Evolutionary conservation across 2,797 vertebrate species (phyloP).

Genomic region (Pantherophis vulpinus): DNA sequence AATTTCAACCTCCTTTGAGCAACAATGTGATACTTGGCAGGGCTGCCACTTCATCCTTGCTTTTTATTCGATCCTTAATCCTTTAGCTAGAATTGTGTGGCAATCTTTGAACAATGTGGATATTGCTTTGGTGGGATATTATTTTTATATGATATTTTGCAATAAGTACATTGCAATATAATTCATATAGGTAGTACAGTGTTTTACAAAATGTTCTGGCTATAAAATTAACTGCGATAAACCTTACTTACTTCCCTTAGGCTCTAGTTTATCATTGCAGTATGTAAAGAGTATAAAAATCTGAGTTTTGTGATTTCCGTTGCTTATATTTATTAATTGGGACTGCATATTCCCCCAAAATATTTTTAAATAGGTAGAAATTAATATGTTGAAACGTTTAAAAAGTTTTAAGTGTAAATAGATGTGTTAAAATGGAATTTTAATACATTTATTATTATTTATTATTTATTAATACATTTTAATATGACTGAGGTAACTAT

Average conservation of each 20-base stretch:
- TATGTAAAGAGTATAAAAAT: not conserved
- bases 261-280: not conserved
- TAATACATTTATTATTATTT: no score
- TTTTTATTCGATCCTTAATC: not conserved
- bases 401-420: not conserved
- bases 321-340: not conserved
- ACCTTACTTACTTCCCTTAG: not conserved
- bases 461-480: no score
- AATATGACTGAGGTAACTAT: no score
- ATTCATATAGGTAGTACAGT: not conserved
- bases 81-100: not conserved
- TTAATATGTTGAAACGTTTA: not conserved
- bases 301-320: not conserved
- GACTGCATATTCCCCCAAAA: not conserved
- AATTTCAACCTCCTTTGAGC: no score
- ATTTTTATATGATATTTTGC: not conserved
- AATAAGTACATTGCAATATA: not conserved
- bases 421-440: not conserved
- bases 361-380: not conserved
- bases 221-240: not conserved
- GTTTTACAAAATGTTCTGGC: not conserved
- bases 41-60: not conserved
- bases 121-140: not conserved
- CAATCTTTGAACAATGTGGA: not conserved
- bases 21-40: not conserved